Base-by-base conservation (phyloP, 2,113 vertebrate species). In the Vidua macroura region DNA sequence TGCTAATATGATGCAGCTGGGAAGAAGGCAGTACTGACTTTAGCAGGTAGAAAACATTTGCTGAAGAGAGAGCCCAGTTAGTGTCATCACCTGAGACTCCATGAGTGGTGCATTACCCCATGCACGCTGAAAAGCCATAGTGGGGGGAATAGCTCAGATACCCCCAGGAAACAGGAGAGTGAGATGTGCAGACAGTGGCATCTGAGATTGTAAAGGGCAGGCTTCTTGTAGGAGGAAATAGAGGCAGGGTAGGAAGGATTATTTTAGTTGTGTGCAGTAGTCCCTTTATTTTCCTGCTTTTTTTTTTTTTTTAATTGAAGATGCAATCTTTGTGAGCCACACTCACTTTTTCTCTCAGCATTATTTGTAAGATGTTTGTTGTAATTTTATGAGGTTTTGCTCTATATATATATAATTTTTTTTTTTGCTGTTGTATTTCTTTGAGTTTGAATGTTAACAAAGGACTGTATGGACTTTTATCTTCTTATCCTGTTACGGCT, bases 121-220 rank as follows among this genome's bases (percentile, higher is more conserved):
- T 60, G 51, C 31, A 64, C 30, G 33, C 33, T 92, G 59, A 44
- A 33, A 64, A 64, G 62, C 15, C 2, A 1, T 4, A 1, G 6
- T 62, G 24, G 3, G 15, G 13, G 19, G 2, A 12, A 10, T 5
- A 2, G 20, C 6, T 77, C 4, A 33, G 37, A 6, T 63, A 19
- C 3, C 6, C 7, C 5, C 3, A 43, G 25, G 28, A 68, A 72
- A 19, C 2, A 59, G 16, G 20, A 30, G 51, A 21, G 7, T 2
- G 12, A 41, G 46, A 7, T 18, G 6, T 63, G 14, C 1, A 9
- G 49, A 14, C 14, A 15, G 6, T 1, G 1, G 8, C 2, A 5
- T 13, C 4, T 66, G 41, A 25, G 0, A 2, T 7, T 66, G 9
- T 1, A 31, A 77, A 81, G 28, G 25, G 12, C 4, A 46, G 28